phyloP scores from a whole-genome alignment of 2,888 invertebrate genomes.

The Sinopyrophorus schimmeli region DNA sequence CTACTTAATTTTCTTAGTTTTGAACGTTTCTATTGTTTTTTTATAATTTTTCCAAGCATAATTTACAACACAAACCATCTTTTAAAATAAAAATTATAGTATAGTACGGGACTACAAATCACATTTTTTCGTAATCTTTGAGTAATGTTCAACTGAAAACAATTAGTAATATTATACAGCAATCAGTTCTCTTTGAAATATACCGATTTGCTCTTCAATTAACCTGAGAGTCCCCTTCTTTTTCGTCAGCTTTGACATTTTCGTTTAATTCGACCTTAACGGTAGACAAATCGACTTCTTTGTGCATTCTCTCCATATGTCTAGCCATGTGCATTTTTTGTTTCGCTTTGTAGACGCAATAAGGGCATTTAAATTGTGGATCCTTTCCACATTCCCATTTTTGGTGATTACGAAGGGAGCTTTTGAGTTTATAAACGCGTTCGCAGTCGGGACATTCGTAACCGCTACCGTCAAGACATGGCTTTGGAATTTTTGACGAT shows the following conservation, averaged over 20 bases:
- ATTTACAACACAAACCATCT: too few species aligned
- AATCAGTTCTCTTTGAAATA: constrained; percentile 2
- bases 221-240: constrained; percentile 9
- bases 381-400: constrained; percentile 87
- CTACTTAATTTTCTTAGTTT: too few species aligned
- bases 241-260: constrained; percentile 30
- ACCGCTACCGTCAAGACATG: constrained; percentile 52
- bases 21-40: too few species aligned
- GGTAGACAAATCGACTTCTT: constrained; percentile 54
- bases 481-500: constrained; percentile 46
- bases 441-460: constrained; percentile 83
- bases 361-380: constrained; percentile 80
- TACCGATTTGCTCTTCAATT: background rate
- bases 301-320: constrained; percentile 82
- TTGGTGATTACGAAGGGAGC: constrained; percentile 80
- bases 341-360: constrained; percentile 82
- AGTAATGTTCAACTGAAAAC: too few species aligned
- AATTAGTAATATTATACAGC: too few species aligned
- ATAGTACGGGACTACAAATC: too few species aligned
- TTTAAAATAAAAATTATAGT: too few species aligned
- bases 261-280: constrained; percentile 47
- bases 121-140: too few species aligned
- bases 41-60: too few species aligned
- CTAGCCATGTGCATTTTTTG: constrained; percentile 84
- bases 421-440: constrained; percentile 83